phyloP scores from a whole-genome alignment of 2,888 invertebrate genomes.

The Agrotis clavis region DNA sequence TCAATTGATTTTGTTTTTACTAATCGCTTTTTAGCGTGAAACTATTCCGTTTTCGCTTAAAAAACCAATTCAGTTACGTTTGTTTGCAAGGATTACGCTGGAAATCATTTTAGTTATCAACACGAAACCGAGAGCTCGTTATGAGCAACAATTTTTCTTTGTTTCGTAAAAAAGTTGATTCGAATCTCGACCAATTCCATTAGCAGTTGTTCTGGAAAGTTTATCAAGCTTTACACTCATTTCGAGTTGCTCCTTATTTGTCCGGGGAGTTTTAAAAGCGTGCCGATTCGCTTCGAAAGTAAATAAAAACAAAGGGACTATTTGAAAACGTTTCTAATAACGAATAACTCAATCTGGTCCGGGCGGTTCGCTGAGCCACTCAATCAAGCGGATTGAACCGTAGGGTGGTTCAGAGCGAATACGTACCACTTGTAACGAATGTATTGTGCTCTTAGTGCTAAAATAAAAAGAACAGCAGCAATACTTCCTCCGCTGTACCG shows the following conservation, averaged over 20 bases:
- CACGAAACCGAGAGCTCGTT: conserved; percentile 53
- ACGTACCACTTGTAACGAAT: conserved; percentile 83
- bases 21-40: conserved; percentile 49
- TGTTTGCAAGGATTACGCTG: conserved; percentile 43
- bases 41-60: conserved; percentile 48
- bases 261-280: conserved; percentile 69
- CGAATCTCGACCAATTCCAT: conserved; percentile 76
- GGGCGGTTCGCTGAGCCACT: conserved; percentile 73
- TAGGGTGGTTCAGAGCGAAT: conserved; percentile 70
- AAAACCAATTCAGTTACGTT: conserved; percentile 40
- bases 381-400: conserved; percentile 82
- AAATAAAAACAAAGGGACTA: conserved; percentile 67
- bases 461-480: conserved; percentile 83
- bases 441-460: conserved; percentile 85
- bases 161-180: conserved; percentile 71
- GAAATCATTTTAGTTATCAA: conserved; percentile 59
- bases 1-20: conserved; percentile 53
- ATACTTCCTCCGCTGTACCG: conserved; percentile 80
- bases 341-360: conserved; percentile 72
- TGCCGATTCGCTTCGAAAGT: conserved; percentile 62
- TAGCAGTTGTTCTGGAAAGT: conserved; percentile 76
- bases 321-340: conserved; percentile 72
- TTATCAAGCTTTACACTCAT: conserved; percentile 76
- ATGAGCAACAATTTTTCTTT: conserved; percentile 69
- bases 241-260: conserved; percentile 72